These are phyloP conservation scores for Luperina testacea DNA, from an alignment of 2,888 invertebrate species.

Conservation along the genomic window DNA sequence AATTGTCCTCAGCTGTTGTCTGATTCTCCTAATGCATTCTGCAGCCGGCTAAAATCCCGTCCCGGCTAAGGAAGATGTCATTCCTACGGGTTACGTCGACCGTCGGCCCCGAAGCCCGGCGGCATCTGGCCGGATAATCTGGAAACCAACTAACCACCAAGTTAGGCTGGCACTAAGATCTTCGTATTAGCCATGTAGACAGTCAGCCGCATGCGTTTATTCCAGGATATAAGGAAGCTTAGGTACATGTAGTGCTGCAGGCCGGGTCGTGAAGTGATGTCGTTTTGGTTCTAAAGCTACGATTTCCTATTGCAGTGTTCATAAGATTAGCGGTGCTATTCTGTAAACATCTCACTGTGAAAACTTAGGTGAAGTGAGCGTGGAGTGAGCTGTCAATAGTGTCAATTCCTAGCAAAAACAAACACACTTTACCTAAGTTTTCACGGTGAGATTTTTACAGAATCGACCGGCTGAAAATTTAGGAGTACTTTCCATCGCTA, in stretches of 20 bases:
- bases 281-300: neutral
- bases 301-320: neutral
- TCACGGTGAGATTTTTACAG: no score
- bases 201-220: slow-evolving; percentile 2
- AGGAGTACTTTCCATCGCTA: no score
- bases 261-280: neutral
- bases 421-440: no score
- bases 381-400: no score
- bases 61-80: slow-evolving; percentile 22
- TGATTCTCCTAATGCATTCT: slow-evolving; percentile 12
- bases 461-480: no score
- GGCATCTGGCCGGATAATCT: slow-evolving; percentile 48
- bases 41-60: slow-evolving; percentile 1
- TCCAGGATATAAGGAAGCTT: neutral
- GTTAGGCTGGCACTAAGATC: slow-evolving; percentile 5
- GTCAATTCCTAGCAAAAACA: no score
- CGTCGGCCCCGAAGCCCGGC: neutral
- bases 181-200: slow-evolving; percentile 9
- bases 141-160: slow-evolving; percentile 24
- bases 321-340: no score
- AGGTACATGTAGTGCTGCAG: neutral
- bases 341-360: no score
- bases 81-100: slow-evolving; percentile 20
- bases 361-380: no score
- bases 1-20: slow-evolving; percentile 12